These are phyloP conservation scores for Teleogryllus occipitalis DNA, from an alignment of 1,140 invertebrate genomes.

Conservation along the genomic window DNA sequence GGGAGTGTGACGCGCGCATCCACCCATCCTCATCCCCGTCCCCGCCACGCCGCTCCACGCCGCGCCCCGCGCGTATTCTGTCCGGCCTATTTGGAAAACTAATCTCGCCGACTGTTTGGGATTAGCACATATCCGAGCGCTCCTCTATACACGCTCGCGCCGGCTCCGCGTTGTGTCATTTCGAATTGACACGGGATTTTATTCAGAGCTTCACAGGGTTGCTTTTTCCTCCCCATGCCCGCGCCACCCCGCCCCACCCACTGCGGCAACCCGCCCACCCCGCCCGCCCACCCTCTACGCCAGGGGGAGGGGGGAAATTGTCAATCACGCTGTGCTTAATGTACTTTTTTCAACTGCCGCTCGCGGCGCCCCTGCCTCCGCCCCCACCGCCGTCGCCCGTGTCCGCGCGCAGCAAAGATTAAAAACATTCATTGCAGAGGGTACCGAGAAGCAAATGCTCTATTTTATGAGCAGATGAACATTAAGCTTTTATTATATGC, in stretches of 20 bases:
- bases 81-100: constrained; percentile 3
- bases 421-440: background rate
- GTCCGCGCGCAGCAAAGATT: background rate
- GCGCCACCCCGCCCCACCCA: too few relatives aligned
- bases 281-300: too few relatives aligned
- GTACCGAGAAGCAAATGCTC: background rate
- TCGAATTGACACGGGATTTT: constrained; percentile 4
- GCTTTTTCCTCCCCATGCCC: background rate
- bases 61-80: background rate
- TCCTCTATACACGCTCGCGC: background rate
- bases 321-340: background rate
- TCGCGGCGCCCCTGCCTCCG: background rate
- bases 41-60: too few relatives aligned
- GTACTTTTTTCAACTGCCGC: background rate
- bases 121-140: background rate
- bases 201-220: background rate
- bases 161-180: background rate
- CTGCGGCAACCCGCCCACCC: too few relatives aligned
- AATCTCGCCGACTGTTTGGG: background rate
- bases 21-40: too few relatives aligned
- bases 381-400: background rate
- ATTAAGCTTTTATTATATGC: background rate
- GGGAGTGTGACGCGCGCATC: too few relatives aligned
- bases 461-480: constrained; percentile 1
- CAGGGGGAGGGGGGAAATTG: background rate